phyloP scores from a whole-genome alignment of 2,797 vertebrate species.

The Pristis pectinata region DNA sequence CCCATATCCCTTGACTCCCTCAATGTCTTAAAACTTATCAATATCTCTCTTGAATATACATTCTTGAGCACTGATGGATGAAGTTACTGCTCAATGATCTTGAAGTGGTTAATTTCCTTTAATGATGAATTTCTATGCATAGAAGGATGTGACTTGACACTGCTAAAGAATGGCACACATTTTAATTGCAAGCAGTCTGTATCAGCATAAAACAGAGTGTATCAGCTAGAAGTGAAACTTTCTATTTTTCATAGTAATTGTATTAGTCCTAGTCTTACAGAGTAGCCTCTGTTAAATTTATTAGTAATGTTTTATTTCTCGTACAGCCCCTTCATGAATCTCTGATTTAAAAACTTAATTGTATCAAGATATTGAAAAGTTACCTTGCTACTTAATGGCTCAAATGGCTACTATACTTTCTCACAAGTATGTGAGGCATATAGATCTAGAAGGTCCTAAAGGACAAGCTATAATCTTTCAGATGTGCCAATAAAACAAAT shows the following conservation, averaged over 20 bases:
- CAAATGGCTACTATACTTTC: background rate
- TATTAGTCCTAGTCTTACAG: too few species aligned
- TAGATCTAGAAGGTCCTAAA: background rate
- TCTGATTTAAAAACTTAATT: background rate
- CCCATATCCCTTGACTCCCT: too few species aligned
- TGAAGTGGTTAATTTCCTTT: background rate
- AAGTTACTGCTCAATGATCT: background rate
- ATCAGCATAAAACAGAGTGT: background rate
- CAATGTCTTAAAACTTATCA: too few species aligned
- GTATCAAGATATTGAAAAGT: background rate
- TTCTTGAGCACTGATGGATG: background rate
- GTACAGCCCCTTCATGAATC: background rate
- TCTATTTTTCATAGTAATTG: background rate
- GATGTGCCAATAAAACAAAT: background rate
- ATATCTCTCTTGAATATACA: background rate
- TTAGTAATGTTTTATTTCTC: background rate
- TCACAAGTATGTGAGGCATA: background rate
- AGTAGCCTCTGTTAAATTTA: too few species aligned
- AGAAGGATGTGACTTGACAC: background rate
- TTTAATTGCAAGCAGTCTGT: background rate
- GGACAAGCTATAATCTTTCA: background rate
- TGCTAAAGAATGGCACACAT: background rate
- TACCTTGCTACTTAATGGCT: background rate
- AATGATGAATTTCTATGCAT: background rate
- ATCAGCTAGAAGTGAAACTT: background rate